These are phyloP conservation scores for Tangara arthus DNA, from an alignment of 2,797 vertebrate species.

Conservation along the genomic window DNA sequence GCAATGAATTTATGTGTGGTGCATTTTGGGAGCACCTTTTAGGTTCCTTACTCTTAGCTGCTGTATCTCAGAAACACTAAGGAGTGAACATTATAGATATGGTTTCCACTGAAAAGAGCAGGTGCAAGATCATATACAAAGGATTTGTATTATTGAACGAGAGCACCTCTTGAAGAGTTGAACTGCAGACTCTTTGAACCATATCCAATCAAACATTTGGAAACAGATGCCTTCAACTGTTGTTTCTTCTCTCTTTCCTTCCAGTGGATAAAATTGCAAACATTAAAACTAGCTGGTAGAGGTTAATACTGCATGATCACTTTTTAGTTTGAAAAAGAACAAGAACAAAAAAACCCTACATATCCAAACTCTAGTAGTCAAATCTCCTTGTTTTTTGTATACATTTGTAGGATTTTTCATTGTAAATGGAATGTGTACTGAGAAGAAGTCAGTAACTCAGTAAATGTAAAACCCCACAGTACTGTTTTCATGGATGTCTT, in stretches of 20 bases:
- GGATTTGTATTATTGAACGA: background rate
- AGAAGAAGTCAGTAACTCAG: background rate
- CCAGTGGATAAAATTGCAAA: background rate
- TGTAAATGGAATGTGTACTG: accelerated
- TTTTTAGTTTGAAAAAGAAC: background rate
- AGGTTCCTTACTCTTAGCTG: background rate
- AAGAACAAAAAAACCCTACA: too few relatives aligned
- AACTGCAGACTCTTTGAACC: conserved; percentile 2
- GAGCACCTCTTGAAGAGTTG: background rate
- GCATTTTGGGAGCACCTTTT: background rate
- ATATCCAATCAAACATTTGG: conserved; percentile 36
- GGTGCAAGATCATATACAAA: background rate
- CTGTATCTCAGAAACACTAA: background rate
- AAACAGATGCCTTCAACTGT: conserved; percentile 11
- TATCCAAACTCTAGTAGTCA: background rate
- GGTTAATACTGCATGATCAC: background rate
- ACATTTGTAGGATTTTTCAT: background rate
- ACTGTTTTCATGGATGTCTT: background rate
- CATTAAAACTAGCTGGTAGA: background rate
- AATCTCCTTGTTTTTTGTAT: accelerated
- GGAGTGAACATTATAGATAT: background rate
- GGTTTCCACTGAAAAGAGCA: background rate
- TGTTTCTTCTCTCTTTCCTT: background rate
- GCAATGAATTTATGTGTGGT: background rate
- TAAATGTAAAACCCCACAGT: background rate